phyloP scores from a whole-genome alignment of 2,797 vertebrate genomes.

The Simalia tracyae region DNA sequence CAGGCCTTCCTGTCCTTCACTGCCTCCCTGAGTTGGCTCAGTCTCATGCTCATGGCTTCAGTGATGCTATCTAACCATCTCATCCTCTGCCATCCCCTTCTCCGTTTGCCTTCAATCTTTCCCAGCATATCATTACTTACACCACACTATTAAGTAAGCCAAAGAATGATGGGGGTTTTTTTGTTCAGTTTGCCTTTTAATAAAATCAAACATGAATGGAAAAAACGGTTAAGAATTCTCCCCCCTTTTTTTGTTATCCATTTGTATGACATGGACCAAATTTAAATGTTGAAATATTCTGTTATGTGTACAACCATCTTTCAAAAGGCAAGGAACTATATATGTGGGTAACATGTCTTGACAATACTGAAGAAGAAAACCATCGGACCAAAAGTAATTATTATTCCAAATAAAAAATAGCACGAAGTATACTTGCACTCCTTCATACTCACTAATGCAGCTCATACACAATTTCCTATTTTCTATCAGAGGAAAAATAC shows the following conservation, averaged over 20 bases:
- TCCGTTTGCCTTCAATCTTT: too few species aligned
- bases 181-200: background rate
- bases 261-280: background rate
- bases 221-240: background rate
- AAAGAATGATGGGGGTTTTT: background rate
- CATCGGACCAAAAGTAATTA: background rate
- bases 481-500: background rate
- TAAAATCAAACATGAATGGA: background rate
- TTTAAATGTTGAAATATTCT: background rate
- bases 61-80: too few species aligned
- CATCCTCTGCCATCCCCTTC: too few species aligned
- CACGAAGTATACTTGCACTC: background rate
- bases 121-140: background rate
- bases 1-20: too few species aligned
- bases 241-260: rapidly evolving
- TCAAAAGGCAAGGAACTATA: background rate
- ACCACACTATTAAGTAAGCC: background rate
- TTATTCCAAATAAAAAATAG: background rate
- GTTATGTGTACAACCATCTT: background rate
- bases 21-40: too few species aligned
- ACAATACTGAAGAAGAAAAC: background rate
- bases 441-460: background rate
- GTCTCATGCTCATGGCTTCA: too few species aligned
- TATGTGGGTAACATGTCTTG: background rate
- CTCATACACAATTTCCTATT: background rate